Evolutionary conservation across 2,113 vertebrate genomes (phyloP), one percentile per base, ranked within the genome.

Genomic region (Garra rufa): DNA sequence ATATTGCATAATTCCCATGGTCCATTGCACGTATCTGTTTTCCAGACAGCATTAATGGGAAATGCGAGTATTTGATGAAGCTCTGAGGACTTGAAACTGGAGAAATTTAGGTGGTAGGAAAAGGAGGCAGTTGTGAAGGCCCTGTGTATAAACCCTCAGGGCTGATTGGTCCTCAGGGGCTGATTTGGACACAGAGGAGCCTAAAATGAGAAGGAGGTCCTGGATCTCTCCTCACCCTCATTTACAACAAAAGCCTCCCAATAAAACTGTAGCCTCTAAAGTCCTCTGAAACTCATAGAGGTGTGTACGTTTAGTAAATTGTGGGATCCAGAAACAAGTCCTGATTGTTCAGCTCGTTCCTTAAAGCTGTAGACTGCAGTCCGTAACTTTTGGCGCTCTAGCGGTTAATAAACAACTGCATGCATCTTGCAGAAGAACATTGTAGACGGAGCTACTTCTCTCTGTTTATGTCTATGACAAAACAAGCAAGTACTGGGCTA

Each of bases 121-220:
- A 85, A 24, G 21, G 34, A 38, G 48, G 30, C 59, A 69, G 73
- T 83, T 88, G 76, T 80, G 61, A 61, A 82, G 71, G 55, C 73
- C 85, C 88, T 71, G 75, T 84, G 65, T 15, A 5, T 83, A 80
- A 61, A 88, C 82, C 83, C 86, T 83, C 8, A 34, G 63, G 83
- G 73, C 83, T 87, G 89, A 89, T 85, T 87, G 92, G 86, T 84
- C 92, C 87, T 89, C 19, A 0, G 91, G 88, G 92, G 76, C 87
- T 87, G 89, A 88, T 92, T 91, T 91, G 86, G 59, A 88, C 84
- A 89, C 89, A 90, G 86, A 91, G 88, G 86, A 91, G 87, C 87
- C 79, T 34, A 79, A 83, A 73, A 41, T 84, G 87, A 78, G 86
- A 76, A 88, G 24, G 59, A 9, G 0, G 81, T 74, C 44, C 30